phyloP scores from a whole-genome alignment of 2,113 vertebrate genomes.

The Rafetus swinhoei region DNA sequence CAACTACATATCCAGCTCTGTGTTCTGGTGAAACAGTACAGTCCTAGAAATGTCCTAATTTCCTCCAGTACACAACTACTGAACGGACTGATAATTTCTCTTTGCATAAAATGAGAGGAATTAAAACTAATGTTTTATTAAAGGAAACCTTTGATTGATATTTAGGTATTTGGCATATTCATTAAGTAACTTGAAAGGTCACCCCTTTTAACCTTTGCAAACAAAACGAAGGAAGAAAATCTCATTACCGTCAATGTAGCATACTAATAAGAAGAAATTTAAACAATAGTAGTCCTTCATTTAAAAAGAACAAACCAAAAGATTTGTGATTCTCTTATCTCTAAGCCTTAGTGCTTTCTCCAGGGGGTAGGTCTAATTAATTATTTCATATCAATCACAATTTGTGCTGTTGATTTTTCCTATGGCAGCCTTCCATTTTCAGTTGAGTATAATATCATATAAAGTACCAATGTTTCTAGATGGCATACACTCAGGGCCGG shows the following conservation, averaged over 20 bases:
- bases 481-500: not conserved
- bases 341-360: conserved; percentile 47
- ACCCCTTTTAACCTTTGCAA: conserved; percentile 32
- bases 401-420: conserved; percentile 25
- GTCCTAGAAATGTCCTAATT: not conserved
- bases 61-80: not conserved
- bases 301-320: conserved; percentile 71
- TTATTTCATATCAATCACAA: conserved; percentile 55
- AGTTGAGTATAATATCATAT: not conserved
- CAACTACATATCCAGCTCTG: rapidly evolving
- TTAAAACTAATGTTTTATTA: not conserved
- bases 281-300: conserved; percentile 51
- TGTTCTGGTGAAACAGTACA: rapidly evolving
- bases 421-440: conserved; percentile 27
- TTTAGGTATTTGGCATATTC: conserved; percentile 57
- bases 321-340: conserved; percentile 42
- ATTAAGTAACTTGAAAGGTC: conserved; percentile 55
- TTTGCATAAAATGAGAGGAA: not conserved
- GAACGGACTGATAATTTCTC: not conserved
- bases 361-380: conserved; percentile 65
- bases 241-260: not conserved
- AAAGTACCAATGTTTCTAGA: not conserved
- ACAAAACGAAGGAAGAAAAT: not conserved
- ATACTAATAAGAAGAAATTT: conserved; percentile 55
- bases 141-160: conserved; percentile 47